Base-by-base conservation (phyloP, 2,888 invertebrate species). In the Pollenia labialis region DNA sequence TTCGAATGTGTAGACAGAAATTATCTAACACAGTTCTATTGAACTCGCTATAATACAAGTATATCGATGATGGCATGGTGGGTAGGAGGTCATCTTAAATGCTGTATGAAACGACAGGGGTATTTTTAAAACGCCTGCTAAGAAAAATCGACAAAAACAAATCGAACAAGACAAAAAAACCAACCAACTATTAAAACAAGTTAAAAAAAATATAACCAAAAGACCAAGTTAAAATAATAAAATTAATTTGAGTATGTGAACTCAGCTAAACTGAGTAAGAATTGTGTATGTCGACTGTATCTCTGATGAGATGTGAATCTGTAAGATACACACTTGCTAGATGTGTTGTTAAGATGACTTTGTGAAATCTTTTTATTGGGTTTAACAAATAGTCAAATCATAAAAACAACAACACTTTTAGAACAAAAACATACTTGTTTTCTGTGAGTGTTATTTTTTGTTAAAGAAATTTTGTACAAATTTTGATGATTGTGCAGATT, bases 371-470 rank as follows among this genome's bases (percentile, higher is more conserved):
- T 66, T 18, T 56, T 54, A 18, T 42, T 40, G 14, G 14, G 18
- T 44, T 80, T 72, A 76, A 54, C 80, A 83, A 83, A 86, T 76
- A 80, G 86, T 80, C 85, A 80, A 82, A 71, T 71, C 64, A 71
- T 80, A 82, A 83, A 82, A 64, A 58, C 74, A 80, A 75, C 79
- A 82, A 69, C 60, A 81, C 23, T 16, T 72, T 72, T 40, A 18
- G 12, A 80, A 71, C 44, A 74, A 64, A 62, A 56, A 54, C 54
- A 79, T 9, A 48, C 12, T 48, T 48, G 10, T 54, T 69, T 75
- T 16, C 48, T n/a, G 32, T 32, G 32, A 32, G 32, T 66, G 3
- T 56, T 14, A 12, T 3, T 56, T 48, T 50, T 71, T 71, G 23
- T 54, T 56, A 23, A 54, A 44, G 56, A 68, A 58, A 74, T 40